phyloP scores from a whole-genome alignment of 2,888 invertebrate species.

The Serripes groenlandicus region DNA sequence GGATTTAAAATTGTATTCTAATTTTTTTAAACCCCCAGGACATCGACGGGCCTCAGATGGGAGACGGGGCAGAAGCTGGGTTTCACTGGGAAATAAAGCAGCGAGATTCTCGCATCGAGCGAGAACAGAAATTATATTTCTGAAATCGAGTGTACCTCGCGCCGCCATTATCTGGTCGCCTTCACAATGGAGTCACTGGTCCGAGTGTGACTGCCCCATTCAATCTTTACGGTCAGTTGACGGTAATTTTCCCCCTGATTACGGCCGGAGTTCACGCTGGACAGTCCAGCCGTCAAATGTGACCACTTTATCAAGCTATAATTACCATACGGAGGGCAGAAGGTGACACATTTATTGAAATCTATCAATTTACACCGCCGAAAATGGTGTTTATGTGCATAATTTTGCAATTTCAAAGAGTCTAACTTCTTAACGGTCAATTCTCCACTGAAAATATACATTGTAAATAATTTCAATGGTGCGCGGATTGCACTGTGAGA shows the following conservation, averaged over 20 bases:
- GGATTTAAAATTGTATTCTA: too few species aligned
- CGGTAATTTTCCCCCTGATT: conserved; percentile 65
- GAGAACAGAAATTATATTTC: conserved; percentile 57
- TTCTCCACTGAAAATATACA: conserved; percentile 13
- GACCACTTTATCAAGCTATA: conserved; percentile 67
- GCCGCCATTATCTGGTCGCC: conserved; percentile 61
- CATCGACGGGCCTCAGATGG: too few species aligned
- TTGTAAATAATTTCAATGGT: too few species aligned
- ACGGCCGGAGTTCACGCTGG: conserved; percentile 55
- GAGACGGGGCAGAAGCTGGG: background rate
- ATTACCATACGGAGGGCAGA: conserved; percentile 61
- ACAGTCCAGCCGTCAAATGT: conserved; percentile 62
- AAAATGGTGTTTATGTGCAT: conserved; percentile 61
- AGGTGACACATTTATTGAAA: conserved; percentile 66
- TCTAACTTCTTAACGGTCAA: conserved; percentile 8
- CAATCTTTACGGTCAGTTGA: conserved; percentile 68
- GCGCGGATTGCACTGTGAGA: too few species aligned
- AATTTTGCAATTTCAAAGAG: conserved; percentile 55
- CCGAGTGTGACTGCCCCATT: conserved; percentile 52
- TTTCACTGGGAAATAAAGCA: conserved; percentile 20
- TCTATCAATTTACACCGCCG: conserved; percentile 62
- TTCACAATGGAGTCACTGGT: conserved; percentile 54
- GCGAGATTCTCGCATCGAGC: conserved; percentile 27
- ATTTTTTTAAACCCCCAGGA: background rate
- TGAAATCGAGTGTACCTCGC: conserved; percentile 57